Base-by-base conservation (phyloP, 1,140 invertebrate species). In the Coelopa frigida region DNA sequence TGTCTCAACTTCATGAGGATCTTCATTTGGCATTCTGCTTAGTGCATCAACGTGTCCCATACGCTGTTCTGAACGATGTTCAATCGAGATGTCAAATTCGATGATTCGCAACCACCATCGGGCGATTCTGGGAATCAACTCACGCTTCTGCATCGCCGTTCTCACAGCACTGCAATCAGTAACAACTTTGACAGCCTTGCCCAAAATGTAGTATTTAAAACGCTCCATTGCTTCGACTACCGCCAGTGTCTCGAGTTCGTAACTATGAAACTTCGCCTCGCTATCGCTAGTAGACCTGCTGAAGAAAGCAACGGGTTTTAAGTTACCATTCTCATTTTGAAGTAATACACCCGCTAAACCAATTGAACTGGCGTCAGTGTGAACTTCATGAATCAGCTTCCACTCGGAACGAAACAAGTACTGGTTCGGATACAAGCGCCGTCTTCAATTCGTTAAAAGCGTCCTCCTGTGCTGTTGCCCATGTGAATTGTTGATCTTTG, bases 141-240 rank as follows among this genome's bases (percentile, higher is more conserved):
- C 42, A 63, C 10, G 32, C 51, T 14, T 64, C n/a, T n/a, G n/a
- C n/a, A n/a, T 47, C 7, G 58, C 58, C 37, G 52, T 53, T 23
- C 53, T 42, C 27, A 72, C 65, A 10, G 68, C 69, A 42, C 38
- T 43, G 43, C 57, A 66, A 46, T 65, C 57, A 0, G 54, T 69
- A 14, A 68, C 37, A 6, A 72, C 55, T 44, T 58, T 61, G 44
- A 71, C 67, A n/a, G 55, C 14, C 22, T 58, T 60, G 5, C 66
- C 70, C 11, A 63, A 43, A 1, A 74, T 39, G 38, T 74, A 74
- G 15, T 51, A 18, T 14, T 64, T 21, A 24, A 45, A 45, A 14
- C 43, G 12, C 18, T 50, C 43, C 23, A 50, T 12, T 11, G 29
- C 11, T 36, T 45, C 48, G 8, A 46, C 44, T 21, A 46, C 33